Conservation (phyloP, 2,113 vertebrate genomes). For the Nettapus auritus region DNA sequence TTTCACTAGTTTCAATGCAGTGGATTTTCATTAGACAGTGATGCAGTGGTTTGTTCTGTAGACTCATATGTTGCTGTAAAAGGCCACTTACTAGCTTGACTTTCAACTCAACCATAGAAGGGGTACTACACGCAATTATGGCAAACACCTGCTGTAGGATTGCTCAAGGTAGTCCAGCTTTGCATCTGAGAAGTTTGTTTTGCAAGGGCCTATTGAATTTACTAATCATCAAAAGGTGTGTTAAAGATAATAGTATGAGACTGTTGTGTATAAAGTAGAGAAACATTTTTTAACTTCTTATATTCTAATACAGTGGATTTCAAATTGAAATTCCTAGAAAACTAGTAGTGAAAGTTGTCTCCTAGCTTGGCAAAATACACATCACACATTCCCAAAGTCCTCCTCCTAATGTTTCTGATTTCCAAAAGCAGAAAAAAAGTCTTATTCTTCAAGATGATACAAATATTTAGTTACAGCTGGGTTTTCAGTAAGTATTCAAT, state of each 20-base stretch:
- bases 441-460: background rate
- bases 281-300: background rate
- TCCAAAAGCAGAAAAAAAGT: background rate
- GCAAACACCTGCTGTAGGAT: background rate
- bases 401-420: background rate
- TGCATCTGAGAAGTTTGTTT: background rate
- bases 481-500: background rate
- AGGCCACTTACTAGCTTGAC: constrained; percentile 9
- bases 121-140: constrained; percentile 20
- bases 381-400: background rate
- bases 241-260: background rate
- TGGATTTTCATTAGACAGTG: constrained; percentile 24
- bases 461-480: background rate
- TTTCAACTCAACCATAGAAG: constrained; percentile 47
- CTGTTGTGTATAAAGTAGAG: background rate
- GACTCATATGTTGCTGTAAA: constrained; percentile 4
- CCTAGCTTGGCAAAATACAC: background rate
- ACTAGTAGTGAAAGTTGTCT: background rate
- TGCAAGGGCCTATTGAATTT: background rate
- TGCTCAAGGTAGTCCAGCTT: background rate
- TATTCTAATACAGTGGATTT: background rate
- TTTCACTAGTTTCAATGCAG: background rate
- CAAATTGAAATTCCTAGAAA: background rate
- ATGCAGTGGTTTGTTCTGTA: background rate
- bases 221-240: background rate